Percentiles rank a stretch among this genome's conserved stretches.
phyloP scores from a whole-genome alignment of 2,113 vertebrate genomes.

The Tympanuchus pallidicinctus region DNA sequence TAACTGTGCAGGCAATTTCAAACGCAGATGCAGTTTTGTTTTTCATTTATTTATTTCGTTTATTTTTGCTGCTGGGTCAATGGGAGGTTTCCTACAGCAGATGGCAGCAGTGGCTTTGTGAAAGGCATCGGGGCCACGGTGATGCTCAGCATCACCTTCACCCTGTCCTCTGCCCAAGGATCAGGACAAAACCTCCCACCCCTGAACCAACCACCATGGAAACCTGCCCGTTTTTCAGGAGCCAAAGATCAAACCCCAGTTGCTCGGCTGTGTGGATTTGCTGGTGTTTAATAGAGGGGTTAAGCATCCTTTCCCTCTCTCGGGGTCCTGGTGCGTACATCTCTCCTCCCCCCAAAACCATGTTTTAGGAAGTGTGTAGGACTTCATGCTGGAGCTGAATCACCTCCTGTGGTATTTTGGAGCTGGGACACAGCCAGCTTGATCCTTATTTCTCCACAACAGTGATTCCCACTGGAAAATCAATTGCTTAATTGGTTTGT shows the following conservation, averaged over 20 bases:
- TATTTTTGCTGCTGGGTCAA: neutral
- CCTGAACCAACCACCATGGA: fast-evolving
- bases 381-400: neutral
- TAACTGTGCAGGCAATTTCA: neutral
- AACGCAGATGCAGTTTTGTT: fast-evolving
- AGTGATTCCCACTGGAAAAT: neutral
- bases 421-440: neutral
- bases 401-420: fast-evolving
- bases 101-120: constrained; percentile 36
- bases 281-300: neutral
- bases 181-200: neutral
- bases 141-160: neutral
- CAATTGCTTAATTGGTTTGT: neutral
- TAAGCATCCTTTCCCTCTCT: neutral
- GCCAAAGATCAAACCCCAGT: fast-evolving
- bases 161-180: neutral
- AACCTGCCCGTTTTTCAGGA: fast-evolving
- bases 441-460: neutral
- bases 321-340: fast-evolving
- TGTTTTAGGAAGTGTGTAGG: neutral
- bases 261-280: fast-evolving
- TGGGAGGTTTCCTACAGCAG: constrained; percentile 21
- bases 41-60: too few relatives aligned
- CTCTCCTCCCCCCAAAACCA: neutral
- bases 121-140: fast-evolving